Percentiles rank a stretch among this genome's conserved stretches.
phyloP scores from a whole-genome alignment of 53 echinoderm and acorn worm genomes.

The Mesocentrotus franciscanus region DNA sequence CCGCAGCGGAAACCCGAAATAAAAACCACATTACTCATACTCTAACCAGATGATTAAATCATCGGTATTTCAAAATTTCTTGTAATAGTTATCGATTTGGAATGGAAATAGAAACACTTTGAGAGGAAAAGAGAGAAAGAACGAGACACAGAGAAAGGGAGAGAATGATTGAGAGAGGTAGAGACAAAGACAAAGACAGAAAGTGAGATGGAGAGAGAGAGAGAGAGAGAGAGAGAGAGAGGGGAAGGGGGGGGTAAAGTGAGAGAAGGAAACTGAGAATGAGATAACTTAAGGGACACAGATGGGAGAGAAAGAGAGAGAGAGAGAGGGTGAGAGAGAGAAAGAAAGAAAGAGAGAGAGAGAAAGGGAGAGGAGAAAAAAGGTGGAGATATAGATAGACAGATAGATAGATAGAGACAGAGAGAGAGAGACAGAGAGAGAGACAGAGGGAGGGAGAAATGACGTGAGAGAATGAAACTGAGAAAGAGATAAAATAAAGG shows the following conservation, averaged over 20 bases:
- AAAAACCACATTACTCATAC: constrained; percentile 2
- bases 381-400: no score
- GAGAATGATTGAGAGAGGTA: background rate
- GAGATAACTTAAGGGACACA: no score
- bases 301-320: background rate
- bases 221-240: background rate
- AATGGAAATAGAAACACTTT: background rate
- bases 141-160: no score
- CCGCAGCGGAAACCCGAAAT: background rate
- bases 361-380: background rate
- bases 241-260: background rate
- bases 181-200: background rate
- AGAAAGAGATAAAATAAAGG: background rate
- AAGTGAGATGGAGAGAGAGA: background rate
- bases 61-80: background rate
- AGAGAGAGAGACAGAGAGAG: background rate
- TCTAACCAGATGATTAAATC: background rate
- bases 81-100: background rate
- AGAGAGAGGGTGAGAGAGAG: background rate
- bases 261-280: no score
- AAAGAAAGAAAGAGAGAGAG: background rate
- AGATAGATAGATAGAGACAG: background rate
- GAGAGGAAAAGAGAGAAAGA: background rate
- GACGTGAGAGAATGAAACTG: no score
- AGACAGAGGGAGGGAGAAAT: background rate